Base-by-base conservation (phyloP, 2,888 invertebrate species). In the Proisotoma minuta region DNA sequence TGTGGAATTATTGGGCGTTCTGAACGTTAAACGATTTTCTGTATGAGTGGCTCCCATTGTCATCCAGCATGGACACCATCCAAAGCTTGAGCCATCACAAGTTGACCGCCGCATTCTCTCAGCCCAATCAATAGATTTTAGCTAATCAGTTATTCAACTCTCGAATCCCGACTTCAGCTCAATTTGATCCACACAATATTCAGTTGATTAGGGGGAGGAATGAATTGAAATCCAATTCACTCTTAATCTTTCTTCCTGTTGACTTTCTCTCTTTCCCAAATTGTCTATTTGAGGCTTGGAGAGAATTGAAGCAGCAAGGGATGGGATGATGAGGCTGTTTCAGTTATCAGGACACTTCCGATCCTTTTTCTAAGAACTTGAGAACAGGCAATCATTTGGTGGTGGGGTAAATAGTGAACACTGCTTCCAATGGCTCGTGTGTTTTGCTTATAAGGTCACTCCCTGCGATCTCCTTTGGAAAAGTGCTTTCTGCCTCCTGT, bases 111-210 rank as follows among this genome's bases (percentile, higher is more conserved):
- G n/a, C n/a, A n/a, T n/a, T n/a, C n/a, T 12, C 15, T 23, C 12
- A 49, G 52, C 43, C 24, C 56, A 61, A 57, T 52, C 57, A 60
- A 60, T 52, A 64, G 51, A 56, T 52, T 58, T 59, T 48, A 60
- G 50, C 28, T 56, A 61, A 58, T 59, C 61, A 56, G 56, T 60
- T 62, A 68, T 68, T 68, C 68, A 60, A 50, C 60, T 62, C 64
- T 60, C 62, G 68, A 63, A 65, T 59, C 56, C 52, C 59, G 57
- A 65, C 65, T 68, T 65, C 63, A 68, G 68, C 68, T 68, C 68
- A 68, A 68, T 68, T 68, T 68, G 63, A 65, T 61, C 60, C 27
- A 61, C 60, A 68, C 68, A 68, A 68, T 68, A 65, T 65, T 57
- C 43, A 59, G 62, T 65, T 68, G 68, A 68, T 68, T 68, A 68